These are phyloP conservation scores for Rhadinocentrus ornatus DNA, from an alignment of 2,797 vertebrate species.

Conservation along the genomic window DNA sequence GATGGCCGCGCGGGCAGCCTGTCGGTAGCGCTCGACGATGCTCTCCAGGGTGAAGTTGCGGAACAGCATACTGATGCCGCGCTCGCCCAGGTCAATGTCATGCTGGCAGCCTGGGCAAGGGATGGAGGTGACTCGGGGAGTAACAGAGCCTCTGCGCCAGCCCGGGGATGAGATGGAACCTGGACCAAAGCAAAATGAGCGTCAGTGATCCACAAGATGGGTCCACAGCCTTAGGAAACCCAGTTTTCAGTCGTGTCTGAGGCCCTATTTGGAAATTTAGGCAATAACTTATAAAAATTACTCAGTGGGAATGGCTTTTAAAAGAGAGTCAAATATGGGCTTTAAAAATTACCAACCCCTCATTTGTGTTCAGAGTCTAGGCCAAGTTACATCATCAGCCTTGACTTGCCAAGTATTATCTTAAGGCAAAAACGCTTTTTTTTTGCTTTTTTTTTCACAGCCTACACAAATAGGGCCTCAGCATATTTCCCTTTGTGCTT, in stretches of 20 bases:
- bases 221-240: slow-evolving; percentile 15
- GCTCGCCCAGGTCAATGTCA: slow-evolving; percentile 95
- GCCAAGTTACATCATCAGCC: slow-evolving; percentile 49
- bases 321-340: slow-evolving; percentile 29
- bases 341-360: slow-evolving; percentile 29
- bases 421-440: slow-evolving; percentile 44
- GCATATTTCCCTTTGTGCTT: slow-evolving; percentile 54
- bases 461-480: slow-evolving; percentile 67
- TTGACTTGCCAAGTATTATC: slow-evolving; percentile 43
- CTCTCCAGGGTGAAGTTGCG: slow-evolving; percentile 96
- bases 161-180: slow-evolving; percentile 86
- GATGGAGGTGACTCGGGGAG: slow-evolving; percentile 88
- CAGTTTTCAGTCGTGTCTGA: slow-evolving; percentile 57
- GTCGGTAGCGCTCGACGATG: slow-evolving; percentile 95
- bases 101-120: slow-evolving; percentile 94
- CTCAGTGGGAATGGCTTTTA: slow-evolving; percentile 26
- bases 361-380: slow-evolving; percentile 39
- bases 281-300: slow-evolving; percentile 30
- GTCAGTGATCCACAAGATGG: slow-evolving; percentile 6
- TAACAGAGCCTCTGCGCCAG: slow-evolving; percentile 92
- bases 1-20: slow-evolving; percentile 92
- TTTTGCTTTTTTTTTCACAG: too few species aligned
- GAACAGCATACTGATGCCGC: slow-evolving; percentile 96
- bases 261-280: slow-evolving; percentile 56
- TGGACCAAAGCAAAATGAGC: slow-evolving; percentile 51